These are phyloP conservation scores for Drosophila paulistorum DNA, from an alignment of 1,140 invertebrate genomes.

Conservation along the genomic window DNA sequence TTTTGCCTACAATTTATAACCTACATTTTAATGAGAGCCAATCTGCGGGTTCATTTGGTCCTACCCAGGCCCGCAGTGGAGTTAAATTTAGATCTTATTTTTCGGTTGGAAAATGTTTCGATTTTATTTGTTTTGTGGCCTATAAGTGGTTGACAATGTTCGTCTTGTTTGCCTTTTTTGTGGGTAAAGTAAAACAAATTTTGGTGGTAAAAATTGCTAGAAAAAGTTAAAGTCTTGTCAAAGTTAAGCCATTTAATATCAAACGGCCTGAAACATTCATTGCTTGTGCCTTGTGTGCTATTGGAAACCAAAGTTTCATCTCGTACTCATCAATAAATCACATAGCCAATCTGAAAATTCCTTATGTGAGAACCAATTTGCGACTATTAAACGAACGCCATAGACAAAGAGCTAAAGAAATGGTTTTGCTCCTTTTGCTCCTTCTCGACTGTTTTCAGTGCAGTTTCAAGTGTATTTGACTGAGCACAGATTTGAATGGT, in stretches of 20 bases:
- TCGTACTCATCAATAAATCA: constrained; percentile 44
- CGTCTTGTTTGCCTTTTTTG: constrained; percentile 36
- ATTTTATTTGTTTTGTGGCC: constrained; percentile 73
- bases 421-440: constrained; percentile 36
- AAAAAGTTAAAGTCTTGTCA: constrained; percentile 2
- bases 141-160: constrained; percentile 71
- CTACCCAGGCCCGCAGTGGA: constrained; percentile 34
- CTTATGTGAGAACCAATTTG: constrained; percentile 74
- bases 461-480: constrained; percentile 47
- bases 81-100: constrained; percentile 41
- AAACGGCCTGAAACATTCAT: background rate
- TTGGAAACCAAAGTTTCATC: background rate
- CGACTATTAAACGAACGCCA: constrained; percentile 75
- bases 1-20: constrained; percentile 11
- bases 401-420: constrained; percentile 52
- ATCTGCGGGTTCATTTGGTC: constrained; percentile 18
- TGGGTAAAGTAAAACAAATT: constrained; percentile 18
- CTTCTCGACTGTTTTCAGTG: constrained; percentile 45
- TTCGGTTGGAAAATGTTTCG: constrained; percentile 52
- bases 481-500: constrained; percentile 42
- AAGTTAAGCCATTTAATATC: constrained; percentile 1
- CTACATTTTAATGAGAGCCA: constrained; percentile 19
- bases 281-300: background rate
- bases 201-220: background rate
- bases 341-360: constrained; percentile 57